Conservation (phyloP, 2,113 vertebrate species). For the Suncus etruscus region DNA sequence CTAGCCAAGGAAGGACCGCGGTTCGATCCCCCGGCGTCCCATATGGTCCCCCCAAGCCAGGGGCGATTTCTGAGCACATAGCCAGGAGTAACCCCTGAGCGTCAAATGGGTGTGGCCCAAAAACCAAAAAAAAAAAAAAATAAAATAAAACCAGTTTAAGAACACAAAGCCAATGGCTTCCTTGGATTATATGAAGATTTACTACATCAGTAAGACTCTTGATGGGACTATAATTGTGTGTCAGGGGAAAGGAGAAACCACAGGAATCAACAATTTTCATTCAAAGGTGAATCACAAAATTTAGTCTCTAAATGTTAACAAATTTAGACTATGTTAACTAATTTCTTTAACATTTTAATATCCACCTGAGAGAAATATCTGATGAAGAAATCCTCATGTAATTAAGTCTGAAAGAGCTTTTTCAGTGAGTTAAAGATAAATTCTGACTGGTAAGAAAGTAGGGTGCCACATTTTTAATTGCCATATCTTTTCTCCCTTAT, state of each 20-base stretch:
- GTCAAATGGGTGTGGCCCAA: no score
- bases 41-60: no score
- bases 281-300: conserved; percentile 11
- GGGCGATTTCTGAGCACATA: no score
- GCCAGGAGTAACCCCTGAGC: no score
- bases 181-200: background rate
- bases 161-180: background rate
- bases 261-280: background rate
- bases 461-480: background rate
- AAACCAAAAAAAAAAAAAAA: no score
- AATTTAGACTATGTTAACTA: background rate
- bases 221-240: background rate
- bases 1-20: no score
- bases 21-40: no score
- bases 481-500: background rate
- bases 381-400: conserved; percentile 47
- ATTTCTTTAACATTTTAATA: conserved; percentile 26
- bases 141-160: background rate
- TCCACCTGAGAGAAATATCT: background rate
- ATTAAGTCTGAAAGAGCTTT: background rate
- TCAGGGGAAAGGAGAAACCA: no score
- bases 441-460: conserved; percentile 5
- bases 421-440: conserved; percentile 38
- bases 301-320: background rate
- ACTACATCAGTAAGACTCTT: background rate